Conservation (phyloP, 2,113 vertebrate species). For the Steatornis caripensis region DNA sequence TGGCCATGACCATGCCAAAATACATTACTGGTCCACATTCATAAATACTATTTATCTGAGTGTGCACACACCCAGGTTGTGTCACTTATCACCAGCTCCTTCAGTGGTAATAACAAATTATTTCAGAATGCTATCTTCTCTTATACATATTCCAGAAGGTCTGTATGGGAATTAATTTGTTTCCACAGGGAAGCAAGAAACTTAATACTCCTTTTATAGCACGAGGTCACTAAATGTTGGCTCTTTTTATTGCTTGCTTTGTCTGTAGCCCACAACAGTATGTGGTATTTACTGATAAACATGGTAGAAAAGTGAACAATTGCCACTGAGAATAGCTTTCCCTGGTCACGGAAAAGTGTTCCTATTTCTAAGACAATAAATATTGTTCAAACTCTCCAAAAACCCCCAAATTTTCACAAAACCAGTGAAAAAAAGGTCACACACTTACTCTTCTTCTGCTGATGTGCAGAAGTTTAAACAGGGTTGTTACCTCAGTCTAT, state of each 20-base stretch:
- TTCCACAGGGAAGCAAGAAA: neutral
- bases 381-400: neutral
- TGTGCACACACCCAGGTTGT: neutral
- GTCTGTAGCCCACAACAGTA: neutral
- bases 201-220: neutral
- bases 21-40: neutral
- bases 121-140: neutral
- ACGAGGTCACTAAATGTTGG: neutral
- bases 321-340: neutral
- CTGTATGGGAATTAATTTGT: neutral
- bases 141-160: neutral
- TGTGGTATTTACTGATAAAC: neutral
- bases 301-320: neutral
- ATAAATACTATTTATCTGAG: neutral
- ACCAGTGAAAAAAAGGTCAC: neutral
- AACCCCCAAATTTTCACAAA: neutral
- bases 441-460: neutral
- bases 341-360: neutral
- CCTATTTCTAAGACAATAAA: neutral
- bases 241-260: neutral
- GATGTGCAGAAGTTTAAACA: neutral
- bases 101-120: neutral
- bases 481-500: neutral
- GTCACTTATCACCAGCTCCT: neutral
- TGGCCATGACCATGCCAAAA: fast-evolving